A percentile compares a stretch with the other conserved stretches of the same genome.
phyloP scores from a whole-genome alignment of 2,113 vertebrate species.

The Sterna hirundo region DNA sequence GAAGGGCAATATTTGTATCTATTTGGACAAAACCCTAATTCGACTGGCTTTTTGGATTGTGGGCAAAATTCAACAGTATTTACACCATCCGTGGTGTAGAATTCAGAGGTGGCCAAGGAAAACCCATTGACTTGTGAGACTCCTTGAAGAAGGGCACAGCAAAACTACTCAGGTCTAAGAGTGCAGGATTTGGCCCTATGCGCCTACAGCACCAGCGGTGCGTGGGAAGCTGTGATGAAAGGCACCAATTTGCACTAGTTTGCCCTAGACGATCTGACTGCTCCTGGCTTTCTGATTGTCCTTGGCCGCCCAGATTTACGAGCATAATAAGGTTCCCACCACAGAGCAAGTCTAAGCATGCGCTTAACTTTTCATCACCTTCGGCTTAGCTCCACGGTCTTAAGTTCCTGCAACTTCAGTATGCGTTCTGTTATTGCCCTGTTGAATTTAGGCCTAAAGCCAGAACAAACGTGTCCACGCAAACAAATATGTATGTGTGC shows the following conservation, averaged over 20 bases:
- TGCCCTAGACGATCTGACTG: background rate
- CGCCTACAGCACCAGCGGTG: background rate
- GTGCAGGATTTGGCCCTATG: background rate
- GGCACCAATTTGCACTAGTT: background rate
- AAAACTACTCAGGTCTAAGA: background rate
- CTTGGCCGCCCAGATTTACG: background rate
- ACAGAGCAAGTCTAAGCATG: background rate
- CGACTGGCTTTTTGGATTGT: background rate
- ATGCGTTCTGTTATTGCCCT: rapidly evolving
- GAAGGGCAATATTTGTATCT: background rate
- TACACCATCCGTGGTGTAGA: background rate
- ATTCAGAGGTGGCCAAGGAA: background rate
- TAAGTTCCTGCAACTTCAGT: background rate
- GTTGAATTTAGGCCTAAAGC: background rate
- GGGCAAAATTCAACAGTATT: background rate
- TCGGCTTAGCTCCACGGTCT: background rate
- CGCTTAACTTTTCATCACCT: background rate
- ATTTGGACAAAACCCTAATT: background rate
- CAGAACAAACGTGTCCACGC: background rate
- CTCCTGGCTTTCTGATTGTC: background rate
- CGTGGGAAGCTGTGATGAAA: background rate
- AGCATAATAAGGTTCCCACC: background rate
- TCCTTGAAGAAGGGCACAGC: background rate
- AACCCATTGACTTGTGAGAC: background rate
- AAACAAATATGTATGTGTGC: background rate